phyloP scores from a whole-genome alignment of 2,888 invertebrate species.

The Synergus japonicus region DNA sequence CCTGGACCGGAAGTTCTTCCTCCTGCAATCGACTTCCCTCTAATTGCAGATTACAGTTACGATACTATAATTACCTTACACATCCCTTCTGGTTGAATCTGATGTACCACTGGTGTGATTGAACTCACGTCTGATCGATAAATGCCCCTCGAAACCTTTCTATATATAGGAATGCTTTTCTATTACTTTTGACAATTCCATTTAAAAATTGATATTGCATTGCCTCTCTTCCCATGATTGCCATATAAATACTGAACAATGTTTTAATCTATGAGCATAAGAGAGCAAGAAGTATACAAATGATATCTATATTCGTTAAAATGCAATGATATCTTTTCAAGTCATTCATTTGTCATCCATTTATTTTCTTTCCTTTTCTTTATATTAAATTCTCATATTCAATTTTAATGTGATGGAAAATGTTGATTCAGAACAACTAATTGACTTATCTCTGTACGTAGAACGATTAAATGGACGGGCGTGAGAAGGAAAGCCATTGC shows the following conservation, averaged over 20 bases:
- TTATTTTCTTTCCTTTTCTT: not conserved
- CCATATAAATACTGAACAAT: not conserved
- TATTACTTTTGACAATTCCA: constrained; percentile 47
- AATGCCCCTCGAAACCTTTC: constrained; percentile 22
- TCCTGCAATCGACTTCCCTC: not conserved
- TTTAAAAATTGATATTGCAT: not conserved
- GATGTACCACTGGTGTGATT: constrained; percentile 18
- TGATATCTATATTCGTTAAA: not conserved
- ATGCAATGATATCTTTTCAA: not conserved
- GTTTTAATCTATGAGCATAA: not conserved
- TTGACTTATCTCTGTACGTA: constrained; percentile 28
- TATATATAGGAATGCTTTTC: constrained; percentile 44
- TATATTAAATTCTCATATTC: not conserved
- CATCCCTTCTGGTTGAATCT: constrained; percentile 7
- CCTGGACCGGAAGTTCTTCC: constrained; percentile 13
- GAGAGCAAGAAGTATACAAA: too few relatives aligned
- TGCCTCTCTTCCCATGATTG: not conserved
- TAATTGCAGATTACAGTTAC: constrained; percentile 26
- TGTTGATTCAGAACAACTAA: constrained; percentile 51
- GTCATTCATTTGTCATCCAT: not conserved
- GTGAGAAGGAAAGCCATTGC: constrained; percentile 39
- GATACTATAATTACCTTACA: constrained; percentile 16
- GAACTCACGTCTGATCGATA: constrained; percentile 9
- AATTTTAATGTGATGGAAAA: constrained; percentile 44
- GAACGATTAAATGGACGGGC: constrained; percentile 30